Evolutionary conservation across 1,140 invertebrate genomes (phyloP).

Genomic region (Nautilus pompilius): DNA sequence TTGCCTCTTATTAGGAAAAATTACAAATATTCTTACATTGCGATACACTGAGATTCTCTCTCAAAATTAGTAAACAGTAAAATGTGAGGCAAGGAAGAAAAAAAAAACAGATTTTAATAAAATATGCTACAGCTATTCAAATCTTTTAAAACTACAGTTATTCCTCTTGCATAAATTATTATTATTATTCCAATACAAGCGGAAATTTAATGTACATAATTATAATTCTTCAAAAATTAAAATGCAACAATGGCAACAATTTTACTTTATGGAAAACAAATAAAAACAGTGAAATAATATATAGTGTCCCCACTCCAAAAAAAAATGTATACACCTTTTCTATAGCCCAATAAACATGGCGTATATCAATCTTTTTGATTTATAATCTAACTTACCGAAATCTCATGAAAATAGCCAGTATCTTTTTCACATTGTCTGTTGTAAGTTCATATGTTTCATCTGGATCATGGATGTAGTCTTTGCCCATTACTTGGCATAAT

Average conservation of each 20-base stretch:
- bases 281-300: not conserved
- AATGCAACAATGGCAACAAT: not conserved
- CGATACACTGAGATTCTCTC: no score
- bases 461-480: constrained; percentile 32
- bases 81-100: constrained; percentile 7
- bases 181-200: not conserved
- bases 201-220: not conserved
- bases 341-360: no score
- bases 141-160: not conserved
- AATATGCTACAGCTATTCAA: not conserved
- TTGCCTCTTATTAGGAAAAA: no score
- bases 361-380: no score
- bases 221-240: not conserved
- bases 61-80: no score
- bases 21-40: no score
- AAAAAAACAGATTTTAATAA: not conserved
- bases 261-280: not conserved
- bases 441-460: constrained; percentile 45
- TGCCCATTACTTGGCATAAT: constrained; percentile 35
- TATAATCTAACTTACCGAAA: constrained; percentile 43
- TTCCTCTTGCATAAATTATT: not conserved
- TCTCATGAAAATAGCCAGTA: constrained; percentile 49
- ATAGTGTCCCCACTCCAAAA: not conserved
- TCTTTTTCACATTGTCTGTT: constrained; percentile 49
- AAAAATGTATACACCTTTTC: no score